A percentile compares a stretch with the other conserved stretches of the same genome.
Conservation (phyloP, 2,888 invertebrate genomes). For the Tortricodes alternella region DNA sequence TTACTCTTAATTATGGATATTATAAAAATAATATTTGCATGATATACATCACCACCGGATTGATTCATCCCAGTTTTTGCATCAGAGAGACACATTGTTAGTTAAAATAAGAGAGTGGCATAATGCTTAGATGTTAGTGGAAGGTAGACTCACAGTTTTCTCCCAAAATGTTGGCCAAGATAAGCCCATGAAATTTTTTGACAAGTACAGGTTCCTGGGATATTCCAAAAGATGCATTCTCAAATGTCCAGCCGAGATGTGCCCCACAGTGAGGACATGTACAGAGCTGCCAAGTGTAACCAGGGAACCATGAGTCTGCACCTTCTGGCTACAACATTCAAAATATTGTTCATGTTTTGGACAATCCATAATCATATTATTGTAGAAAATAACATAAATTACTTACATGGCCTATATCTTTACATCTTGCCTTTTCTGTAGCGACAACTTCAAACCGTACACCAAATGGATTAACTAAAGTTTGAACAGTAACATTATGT, state of each 20-base stretch:
- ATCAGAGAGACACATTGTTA: too few species aligned
- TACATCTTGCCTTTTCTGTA: constrained; percentile 79
- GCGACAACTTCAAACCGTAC: constrained; percentile 80
- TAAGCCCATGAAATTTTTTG: constrained; percentile 70
- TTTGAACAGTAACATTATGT: constrained; percentile 79
- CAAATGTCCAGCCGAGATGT: constrained; percentile 85
- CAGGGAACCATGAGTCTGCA: constrained; percentile 86
- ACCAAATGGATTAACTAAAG: constrained; percentile 80
- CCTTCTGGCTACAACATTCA: constrained; percentile 69
- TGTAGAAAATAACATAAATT: background rate
- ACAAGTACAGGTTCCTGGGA: constrained; percentile 45
- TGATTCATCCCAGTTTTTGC: too few species aligned
- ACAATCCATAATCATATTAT: background rate
- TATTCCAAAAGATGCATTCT: constrained; percentile 55
- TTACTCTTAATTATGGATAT: too few species aligned
- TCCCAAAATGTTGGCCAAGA: constrained; percentile 70
- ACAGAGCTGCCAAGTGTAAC: constrained; percentile 84
- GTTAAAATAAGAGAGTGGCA: too few species aligned
- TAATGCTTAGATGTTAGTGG: too few species aligned
- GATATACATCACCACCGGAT: too few species aligned
- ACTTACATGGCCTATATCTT: constrained; percentile 77
- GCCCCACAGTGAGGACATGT: constrained; percentile 84
- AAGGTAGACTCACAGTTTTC: constrained; percentile 74
- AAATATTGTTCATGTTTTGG: background rate
- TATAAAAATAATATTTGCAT: too few species aligned